Conservation (phyloP, 2,113 vertebrate genomes). For the Zonotrichia leucophrys region DNA sequence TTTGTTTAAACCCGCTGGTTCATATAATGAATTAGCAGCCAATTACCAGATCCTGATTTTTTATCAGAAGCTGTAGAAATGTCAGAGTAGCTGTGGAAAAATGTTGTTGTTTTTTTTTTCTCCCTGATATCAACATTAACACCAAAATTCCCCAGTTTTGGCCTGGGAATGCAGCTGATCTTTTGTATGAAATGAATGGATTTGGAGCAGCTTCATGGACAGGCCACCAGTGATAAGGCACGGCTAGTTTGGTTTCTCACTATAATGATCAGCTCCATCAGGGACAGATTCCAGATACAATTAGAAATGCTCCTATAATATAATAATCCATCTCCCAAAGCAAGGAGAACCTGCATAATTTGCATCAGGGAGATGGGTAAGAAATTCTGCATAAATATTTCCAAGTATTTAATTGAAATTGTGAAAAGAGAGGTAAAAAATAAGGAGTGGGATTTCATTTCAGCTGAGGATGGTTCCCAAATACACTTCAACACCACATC, state of each 20-base stretch:
- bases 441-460: not conserved
- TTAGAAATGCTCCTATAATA: not conserved
- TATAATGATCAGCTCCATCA: not conserved
- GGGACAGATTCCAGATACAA: not conserved
- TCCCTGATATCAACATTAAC: not conserved
- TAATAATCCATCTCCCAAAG: not conserved
- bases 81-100: not conserved
- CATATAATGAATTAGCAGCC: not conserved
- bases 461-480: not conserved
- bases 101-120: not conserved
- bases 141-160: not conserved
- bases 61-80: not conserved
- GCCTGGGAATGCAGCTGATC: too few relatives aligned
- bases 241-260: not conserved
- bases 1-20: not conserved
- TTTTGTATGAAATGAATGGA: not conserved
- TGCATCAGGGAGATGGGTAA: not conserved
- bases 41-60: not conserved
- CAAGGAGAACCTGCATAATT: not conserved
- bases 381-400: not conserved
- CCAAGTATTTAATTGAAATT: not conserved
- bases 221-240: not conserved
- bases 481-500: not conserved
- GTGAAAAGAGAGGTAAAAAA: not conserved
- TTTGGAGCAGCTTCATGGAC: not conserved